Evolutionary conservation across 2,888 invertebrate genomes (phyloP).

Genomic region (Lamproptera curius): DNA sequence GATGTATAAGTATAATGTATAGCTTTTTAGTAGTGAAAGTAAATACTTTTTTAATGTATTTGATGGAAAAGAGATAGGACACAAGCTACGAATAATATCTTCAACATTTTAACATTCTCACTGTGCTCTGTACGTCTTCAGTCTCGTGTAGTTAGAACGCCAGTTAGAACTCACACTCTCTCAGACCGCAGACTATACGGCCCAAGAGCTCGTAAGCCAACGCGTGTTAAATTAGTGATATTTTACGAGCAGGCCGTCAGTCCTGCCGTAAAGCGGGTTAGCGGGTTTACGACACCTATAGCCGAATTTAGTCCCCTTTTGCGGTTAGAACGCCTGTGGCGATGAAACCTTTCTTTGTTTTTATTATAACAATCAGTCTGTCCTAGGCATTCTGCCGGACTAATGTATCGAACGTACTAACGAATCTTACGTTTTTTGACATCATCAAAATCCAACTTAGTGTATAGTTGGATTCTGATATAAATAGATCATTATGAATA

Average conservation of each 20-base stretch:
- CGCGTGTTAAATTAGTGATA: slow-evolving; percentile 70
- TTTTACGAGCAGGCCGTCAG: slow-evolving; percentile 68
- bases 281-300: slow-evolving; percentile 61
- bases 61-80: neutral
- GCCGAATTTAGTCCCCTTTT: slow-evolving; percentile 62
- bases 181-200: slow-evolving; percentile 25
- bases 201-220: slow-evolving; percentile 32
- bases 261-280: slow-evolving; percentile 53
- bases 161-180: slow-evolving; percentile 4
- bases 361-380: neutral
- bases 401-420: too few species aligned
- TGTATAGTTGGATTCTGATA: too few species aligned
- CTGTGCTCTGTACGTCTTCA: neutral
- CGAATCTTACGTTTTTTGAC: too few species aligned
- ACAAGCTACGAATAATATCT: too few species aligned
- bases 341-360: too few species aligned
- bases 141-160: slow-evolving; percentile 4
- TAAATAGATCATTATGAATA: too few species aligned
- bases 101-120: too few species aligned
- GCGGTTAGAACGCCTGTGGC: slow-evolving; percentile 35
- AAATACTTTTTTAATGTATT: neutral
- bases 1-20: too few species aligned
- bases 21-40: neutral
- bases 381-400: too few species aligned
- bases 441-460: too few species aligned